Evolutionary conservation across 1,140 invertebrate species (phyloP).

Genomic region (Camponotus floridanus): DNA sequence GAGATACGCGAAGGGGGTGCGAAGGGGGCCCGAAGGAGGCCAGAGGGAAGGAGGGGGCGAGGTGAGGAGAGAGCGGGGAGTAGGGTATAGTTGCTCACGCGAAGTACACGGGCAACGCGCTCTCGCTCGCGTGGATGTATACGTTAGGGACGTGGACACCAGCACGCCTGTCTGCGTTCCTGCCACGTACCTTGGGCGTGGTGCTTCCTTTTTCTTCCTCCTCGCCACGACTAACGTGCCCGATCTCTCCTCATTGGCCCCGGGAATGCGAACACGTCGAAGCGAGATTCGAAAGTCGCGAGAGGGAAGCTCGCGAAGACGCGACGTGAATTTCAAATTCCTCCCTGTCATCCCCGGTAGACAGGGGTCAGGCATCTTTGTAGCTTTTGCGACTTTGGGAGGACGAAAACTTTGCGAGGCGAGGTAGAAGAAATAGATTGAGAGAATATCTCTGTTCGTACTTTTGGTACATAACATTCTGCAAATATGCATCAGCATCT

Average conservation of each 20-base stretch:
- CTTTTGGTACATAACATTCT: background rate
- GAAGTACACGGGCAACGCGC: constrained; percentile 58
- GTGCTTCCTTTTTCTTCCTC: constrained; percentile 79
- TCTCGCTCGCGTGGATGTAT: constrained; percentile 47
- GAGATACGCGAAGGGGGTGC: constrained; percentile 6
- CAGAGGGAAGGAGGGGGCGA: constrained; percentile 8
- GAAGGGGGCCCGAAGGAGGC: background rate
- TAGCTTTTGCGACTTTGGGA: background rate
- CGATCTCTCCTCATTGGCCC: constrained; percentile 78
- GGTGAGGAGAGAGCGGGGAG: constrained; percentile 18
- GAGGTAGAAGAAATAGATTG: background rate
- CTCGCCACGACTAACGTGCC: constrained; percentile 68
- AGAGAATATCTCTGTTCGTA: background rate
- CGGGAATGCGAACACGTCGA: constrained; percentile 76
- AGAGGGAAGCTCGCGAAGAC: constrained; percentile 59
- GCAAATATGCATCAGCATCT: background rate
- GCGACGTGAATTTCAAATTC: constrained; percentile 71
- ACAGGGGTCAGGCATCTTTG: background rate
- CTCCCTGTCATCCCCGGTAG: background rate
- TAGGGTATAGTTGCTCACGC: constrained; percentile 66
- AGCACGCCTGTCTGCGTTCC: constrained; percentile 72
- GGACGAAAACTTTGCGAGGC: background rate
- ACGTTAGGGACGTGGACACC: constrained; percentile 67
- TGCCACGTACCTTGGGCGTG: constrained; percentile 81
- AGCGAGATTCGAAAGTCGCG: constrained; percentile 77